A percentile compares a stretch with the other conserved stretches of the same genome.
phyloP scores from a whole-genome alignment of 2,797 vertebrate genomes.

The Channallabes apus region DNA sequence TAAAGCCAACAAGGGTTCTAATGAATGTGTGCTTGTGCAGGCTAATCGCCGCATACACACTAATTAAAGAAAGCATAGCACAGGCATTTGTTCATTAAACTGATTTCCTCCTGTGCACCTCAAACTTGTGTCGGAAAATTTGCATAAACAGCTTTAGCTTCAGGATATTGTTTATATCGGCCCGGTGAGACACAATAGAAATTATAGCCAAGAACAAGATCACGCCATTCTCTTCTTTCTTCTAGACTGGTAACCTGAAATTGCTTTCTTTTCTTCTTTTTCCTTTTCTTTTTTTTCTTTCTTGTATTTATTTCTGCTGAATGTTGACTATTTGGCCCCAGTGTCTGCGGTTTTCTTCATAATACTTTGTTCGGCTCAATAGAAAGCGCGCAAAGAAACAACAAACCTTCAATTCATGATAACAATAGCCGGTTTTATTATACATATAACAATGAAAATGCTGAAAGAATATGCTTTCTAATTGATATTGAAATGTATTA shows the following conservation, averaged over 20 bases:
- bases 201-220: constrained; percentile 9
- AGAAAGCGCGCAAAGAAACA: constrained; percentile 20
- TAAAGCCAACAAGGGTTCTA: constrained; percentile 37
- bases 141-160: constrained; percentile 33
- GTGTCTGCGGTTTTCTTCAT: constrained; percentile 10
- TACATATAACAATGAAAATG: not conserved
- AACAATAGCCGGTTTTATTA: constrained; percentile 16
- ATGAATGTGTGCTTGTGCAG: constrained; percentile 35
- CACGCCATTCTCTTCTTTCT: not conserved
- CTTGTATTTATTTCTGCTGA: constrained; percentile 32
- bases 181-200: constrained; percentile 11
- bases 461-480: not conserved
- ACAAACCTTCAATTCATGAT: not conserved
- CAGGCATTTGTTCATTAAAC: constrained; percentile 35
- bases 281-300: not conserved
- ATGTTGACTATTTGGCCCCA: constrained; percentile 9
- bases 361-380: not conserved
- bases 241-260: not conserved
- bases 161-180: constrained; percentile 11
- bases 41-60: constrained; percentile 32
- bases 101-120: constrained; percentile 32
- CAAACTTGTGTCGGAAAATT: constrained; percentile 23
- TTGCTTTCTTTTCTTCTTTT: not conserved
- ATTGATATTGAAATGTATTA: not conserved
- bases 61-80: constrained; percentile 42